Evolutionary conservation across 2,113 vertebrate genomes (phyloP).

Genomic region (Rhodinocichla rosea): DNA sequence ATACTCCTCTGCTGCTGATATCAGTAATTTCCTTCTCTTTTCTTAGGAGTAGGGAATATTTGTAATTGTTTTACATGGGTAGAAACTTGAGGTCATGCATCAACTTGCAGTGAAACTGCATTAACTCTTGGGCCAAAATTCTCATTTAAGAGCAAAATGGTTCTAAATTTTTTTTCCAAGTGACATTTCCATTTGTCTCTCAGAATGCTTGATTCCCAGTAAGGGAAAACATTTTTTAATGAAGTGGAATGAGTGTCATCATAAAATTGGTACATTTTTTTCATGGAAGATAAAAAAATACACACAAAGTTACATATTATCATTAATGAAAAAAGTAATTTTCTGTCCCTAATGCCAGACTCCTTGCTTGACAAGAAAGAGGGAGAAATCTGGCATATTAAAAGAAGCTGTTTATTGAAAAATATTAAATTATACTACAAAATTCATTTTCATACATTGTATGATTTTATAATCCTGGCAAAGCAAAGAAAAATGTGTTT

Average conservation of each 20-base stretch:
- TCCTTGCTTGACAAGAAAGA: neutral
- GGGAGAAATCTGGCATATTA: neutral
- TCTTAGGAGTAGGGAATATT: neutral
- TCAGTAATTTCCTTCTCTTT: neutral
- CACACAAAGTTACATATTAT: neutral
- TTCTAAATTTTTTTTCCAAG: neutral
- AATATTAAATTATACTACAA: neutral
- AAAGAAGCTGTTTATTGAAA: neutral
- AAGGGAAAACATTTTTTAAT: neutral
- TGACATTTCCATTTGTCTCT: neutral
- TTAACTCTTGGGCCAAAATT: neutral
- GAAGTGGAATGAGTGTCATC: neutral
- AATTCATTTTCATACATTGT: neutral
- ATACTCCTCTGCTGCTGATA: neutral
- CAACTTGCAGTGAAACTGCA: neutral
- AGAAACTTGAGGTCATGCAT: neutral
- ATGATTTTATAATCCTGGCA: neutral
- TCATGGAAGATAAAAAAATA: neutral
- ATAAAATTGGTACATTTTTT: neutral
- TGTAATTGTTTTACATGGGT: neutral
- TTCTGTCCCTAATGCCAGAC: neutral
- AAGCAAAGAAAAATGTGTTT: neutral
- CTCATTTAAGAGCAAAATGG: neutral
- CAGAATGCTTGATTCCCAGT: neutral
- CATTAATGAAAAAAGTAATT: neutral